Conservation (phyloP, 2,797 vertebrate species). For the Bufotes viridis region DNA sequence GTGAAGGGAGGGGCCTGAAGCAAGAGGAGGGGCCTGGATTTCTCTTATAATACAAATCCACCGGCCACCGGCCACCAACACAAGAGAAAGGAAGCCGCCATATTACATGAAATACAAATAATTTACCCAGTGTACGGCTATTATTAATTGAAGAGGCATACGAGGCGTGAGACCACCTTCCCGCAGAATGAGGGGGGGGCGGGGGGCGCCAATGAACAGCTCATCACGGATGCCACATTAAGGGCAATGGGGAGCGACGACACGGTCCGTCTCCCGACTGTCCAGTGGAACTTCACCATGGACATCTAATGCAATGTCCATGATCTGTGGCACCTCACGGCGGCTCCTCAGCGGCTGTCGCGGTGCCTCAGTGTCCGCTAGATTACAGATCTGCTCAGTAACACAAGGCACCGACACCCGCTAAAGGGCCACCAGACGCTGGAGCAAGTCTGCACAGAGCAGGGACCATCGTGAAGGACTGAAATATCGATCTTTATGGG, state of each 20-base stretch:
- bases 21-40: too few species aligned
- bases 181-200: too few species aligned
- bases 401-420: background rate
- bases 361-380: background rate
- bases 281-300: background rate
- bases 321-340: background rate
- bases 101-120: background rate
- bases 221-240: background rate
- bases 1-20: too few species aligned
- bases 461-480: background rate
- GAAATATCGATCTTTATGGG: background rate
- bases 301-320: conserved; percentile 20
- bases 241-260: background rate
- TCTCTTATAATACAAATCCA: too few species aligned
- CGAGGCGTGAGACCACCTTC: too few species aligned
- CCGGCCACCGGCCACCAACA: background rate
- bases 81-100: background rate
- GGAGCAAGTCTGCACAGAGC: background rate
- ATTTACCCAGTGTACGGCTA: too few species aligned
- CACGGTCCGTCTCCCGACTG: background rate
- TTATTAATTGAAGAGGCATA: background rate
- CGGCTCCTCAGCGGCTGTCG: background rate
- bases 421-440: background rate
- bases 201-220: too few species aligned
- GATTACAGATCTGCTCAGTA: background rate